Conservation (phyloP, 2,113 vertebrate genomes). For the Eulemur rufifrons region DNA sequence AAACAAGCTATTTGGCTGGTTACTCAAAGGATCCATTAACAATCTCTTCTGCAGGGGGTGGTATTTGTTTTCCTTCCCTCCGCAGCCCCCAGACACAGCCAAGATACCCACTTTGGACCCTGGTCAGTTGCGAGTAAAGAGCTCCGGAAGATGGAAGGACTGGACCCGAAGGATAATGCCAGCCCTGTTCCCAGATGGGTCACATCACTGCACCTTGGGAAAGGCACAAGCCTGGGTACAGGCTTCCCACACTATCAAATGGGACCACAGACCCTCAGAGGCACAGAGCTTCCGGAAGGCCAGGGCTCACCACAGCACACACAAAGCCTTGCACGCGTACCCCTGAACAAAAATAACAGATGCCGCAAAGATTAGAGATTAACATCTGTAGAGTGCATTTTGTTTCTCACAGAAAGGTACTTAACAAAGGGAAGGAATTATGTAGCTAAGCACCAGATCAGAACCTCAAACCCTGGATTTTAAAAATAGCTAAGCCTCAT, state of each 20-base stretch:
- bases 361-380: conserved; percentile 1
- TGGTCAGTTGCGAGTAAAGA: background rate
- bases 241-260: background rate
- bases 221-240: background rate
- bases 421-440: conserved; percentile 64
- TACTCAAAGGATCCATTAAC: conserved; percentile 37
- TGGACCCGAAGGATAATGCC: rapidly evolving
- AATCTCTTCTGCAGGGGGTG: background rate
- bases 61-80: background rate
- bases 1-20: conserved; percentile 37
- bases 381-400: conserved; percentile 36
- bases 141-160: background rate
- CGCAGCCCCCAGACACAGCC: background rate
- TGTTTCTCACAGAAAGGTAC: conserved; percentile 34
- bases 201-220: no score
- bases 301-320: background rate
- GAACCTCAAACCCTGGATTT: conserved; percentile 60
- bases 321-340: background rate
- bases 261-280: background rate
- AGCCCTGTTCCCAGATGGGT: background rate
- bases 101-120: background rate
- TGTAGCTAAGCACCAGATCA: conserved; percentile 55
- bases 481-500: conserved; percentile 69
- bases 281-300: background rate
- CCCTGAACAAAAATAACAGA: conserved; percentile 23